Evolutionary conservation across 1,140 invertebrate genomes (phyloP).

Genomic region (Aphis craccivora): DNA sequence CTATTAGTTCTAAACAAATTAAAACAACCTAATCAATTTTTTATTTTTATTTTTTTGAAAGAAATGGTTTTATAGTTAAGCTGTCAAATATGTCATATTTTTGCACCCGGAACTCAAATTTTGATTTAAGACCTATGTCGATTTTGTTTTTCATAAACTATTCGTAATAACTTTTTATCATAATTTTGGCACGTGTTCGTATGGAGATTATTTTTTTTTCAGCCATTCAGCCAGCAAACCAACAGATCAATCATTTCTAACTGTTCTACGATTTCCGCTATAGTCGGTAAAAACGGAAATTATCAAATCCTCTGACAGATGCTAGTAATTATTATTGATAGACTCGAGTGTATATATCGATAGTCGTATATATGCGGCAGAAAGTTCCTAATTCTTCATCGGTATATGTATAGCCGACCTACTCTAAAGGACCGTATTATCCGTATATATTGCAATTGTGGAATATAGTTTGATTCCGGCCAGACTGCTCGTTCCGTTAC

Average conservation of each 20-base stretch:
- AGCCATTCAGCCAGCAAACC: not conserved
- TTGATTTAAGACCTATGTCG: not conserved
- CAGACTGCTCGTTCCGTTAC: not conserved
- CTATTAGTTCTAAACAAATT: too few relatives aligned
- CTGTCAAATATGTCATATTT: too few relatives aligned
- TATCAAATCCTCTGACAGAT: not conserved
- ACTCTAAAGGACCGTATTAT: not conserved
- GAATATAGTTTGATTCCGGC: not conserved
- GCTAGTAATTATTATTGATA: not conserved
- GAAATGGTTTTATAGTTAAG: too few relatives aligned
- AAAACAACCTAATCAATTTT: too few relatives aligned
- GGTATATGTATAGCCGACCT: too few relatives aligned
- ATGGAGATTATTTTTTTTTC: not conserved
- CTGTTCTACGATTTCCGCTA: fast-evolving
- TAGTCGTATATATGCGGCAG: not conserved
- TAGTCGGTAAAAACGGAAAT: not conserved
- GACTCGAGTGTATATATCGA: not conserved
- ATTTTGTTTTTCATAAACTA: not conserved
- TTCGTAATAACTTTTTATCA: not conserved
- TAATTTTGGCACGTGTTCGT: not conserved
- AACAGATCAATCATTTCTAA: not conserved
- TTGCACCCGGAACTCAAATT: too few relatives aligned
- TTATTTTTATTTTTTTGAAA: too few relatives aligned
- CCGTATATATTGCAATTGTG: not conserved
- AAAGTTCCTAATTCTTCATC: not conserved